Base-by-base conservation (phyloP, 2,888 invertebrate species). In the Brachyopa scutellaris region DNA sequence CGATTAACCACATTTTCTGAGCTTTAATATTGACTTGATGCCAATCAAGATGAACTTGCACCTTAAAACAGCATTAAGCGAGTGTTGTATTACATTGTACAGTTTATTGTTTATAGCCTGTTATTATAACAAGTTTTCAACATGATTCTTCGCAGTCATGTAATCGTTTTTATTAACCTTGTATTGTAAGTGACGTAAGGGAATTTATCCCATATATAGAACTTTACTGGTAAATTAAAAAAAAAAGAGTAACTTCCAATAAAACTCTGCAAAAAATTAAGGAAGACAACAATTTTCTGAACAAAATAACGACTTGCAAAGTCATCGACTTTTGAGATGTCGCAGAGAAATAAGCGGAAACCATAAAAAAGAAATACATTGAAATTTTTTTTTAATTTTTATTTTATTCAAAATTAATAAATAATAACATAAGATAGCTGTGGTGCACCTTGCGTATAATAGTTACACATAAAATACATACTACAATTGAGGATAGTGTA, bases 391-490 rank as follows among this genome's bases (percentile, higher is more conserved):
- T 70, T 49, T n/a, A 51, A 55, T 59, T 66, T 66, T 53, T 17
- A 51, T 66, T 82, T 82, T 66, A 82, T 82, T 82, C 55, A 72
- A 82, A 64, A 77, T 61, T 82, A 82, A 82, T 77, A 82, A 82
- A 82, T 82, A 82, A 82, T 77, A 77, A 82, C 76, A 82, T 77
- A 77, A 57, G 61, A 77, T 59, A 77, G 77, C 76, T 82, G n/a
- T n/a, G 82, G 77, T 80, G 80, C 76, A 80, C 55, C 17, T 72
- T 72, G 45, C 45, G 64, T 66, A 61, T 66, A 77, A 33, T 57
- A 70, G 55, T 77, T 59, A 64, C 76, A 64, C 80, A 80, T 40
- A 57, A 23, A 80, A 69, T 69, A 76, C 66, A 79, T 74, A 61
- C 61, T 62, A 13, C 61, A 40, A 67, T 67, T 79, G 74, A 67